Base-by-base conservation (phyloP, 2,888 invertebrate genomes). In the Iselma pallidipennis region DNA sequence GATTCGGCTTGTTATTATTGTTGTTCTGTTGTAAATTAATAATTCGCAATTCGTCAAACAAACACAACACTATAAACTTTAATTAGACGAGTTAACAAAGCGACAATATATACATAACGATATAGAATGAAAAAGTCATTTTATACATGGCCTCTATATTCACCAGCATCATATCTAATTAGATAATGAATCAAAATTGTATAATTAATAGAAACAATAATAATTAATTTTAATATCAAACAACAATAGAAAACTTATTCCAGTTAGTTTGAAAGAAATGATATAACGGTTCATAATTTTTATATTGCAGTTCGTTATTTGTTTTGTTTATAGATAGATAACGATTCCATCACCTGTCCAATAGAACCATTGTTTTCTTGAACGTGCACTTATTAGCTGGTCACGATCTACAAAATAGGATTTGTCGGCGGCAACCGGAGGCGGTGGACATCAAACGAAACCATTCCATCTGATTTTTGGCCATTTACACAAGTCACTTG, bases 11-110 rank as follows among this genome's bases (percentile, higher is more conserved):
- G 45, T 52, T 58, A 62, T 51, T 58, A 60, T 59, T 65, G 59
- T 59, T 65, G 55, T 64, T 63, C 59, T 59, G n/a, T 50, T 51
- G 65, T 71, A 59, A 70, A 71, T 72, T 72, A 73, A 74, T 75
- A 72, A 76, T 73, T 70, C 16, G 73, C 71, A 73, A 76, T 76
- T 74, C 71, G 66, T 65, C 73, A 74, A 71, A 72, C 74, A 76
- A 76, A 75, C 72, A 74, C 69, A 61, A 64, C 71, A 74, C 71
- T 74, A 37, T n/a, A 71, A 74, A 75, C 73, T 75, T 74, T 74
- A 75, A 76, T 76, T 74, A 74, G 71, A 73, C 72, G 73, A 75
- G 74, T 71, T 73, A 71, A 69, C 72, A 67, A 70, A 70, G 68
- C 69, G 69, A 66, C 66, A 64, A 61, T 65, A 68, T 65, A 67